Evolutionary conservation across 2,113 vertebrate species (phyloP).

Genomic region (Cephalopterus ornatus): DNA sequence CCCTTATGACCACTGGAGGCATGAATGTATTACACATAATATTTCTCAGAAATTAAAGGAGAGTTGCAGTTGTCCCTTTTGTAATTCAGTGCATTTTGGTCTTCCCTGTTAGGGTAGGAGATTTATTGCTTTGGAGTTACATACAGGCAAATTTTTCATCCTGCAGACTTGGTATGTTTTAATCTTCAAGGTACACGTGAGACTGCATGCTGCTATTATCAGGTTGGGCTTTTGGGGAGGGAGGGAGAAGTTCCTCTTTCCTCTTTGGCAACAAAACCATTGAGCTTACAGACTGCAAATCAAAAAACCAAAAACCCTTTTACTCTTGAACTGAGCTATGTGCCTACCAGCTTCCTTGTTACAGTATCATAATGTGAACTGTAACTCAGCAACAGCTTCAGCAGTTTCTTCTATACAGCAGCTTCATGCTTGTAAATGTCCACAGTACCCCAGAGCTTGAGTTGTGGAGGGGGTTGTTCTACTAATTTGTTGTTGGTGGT

Average conservation of each 20-base stretch:
- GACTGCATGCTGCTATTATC: not conserved
- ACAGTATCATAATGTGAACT: not conserved
- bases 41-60: conserved; percentile 8
- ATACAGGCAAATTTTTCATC: not conserved
- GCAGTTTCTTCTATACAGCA: not conserved
- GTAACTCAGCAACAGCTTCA: not conserved
- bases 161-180: not conserved
- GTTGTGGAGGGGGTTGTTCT: not conserved
- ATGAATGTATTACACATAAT: conserved; percentile 18
- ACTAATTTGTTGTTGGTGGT: not conserved
- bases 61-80: not conserved
- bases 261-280: not conserved
- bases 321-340: not conserved
- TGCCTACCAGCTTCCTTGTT: not conserved
- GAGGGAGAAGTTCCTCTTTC: not conserved
- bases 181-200: not conserved
- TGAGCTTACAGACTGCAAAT: not conserved
- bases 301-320: not conserved
- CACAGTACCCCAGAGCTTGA: not conserved
- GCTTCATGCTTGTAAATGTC: not conserved
- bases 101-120: not conserved
- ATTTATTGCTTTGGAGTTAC: not conserved
- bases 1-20: conserved; percentile 10
- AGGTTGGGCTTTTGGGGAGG: not conserved
- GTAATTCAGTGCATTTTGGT: not conserved